Conservation (phyloP, 2,797 vertebrate species). For the Aratinga solstitialis region DNA sequence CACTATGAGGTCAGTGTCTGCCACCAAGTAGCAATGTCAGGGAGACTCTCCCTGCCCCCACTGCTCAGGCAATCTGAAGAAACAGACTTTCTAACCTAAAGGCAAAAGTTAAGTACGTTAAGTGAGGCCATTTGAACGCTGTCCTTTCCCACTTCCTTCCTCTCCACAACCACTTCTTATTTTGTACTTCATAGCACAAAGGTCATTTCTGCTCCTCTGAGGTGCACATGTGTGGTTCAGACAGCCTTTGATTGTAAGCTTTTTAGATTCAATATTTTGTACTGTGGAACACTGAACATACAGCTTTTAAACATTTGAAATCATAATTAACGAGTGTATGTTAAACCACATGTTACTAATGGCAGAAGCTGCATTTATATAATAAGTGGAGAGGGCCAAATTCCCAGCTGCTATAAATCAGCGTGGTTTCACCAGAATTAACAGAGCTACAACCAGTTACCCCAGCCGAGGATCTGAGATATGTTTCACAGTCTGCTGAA, state of each 20-base stretch:
- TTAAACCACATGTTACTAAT: slow-evolving; percentile 11
- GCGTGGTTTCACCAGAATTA: background rate
- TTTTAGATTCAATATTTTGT: background rate
- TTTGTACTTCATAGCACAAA: background rate
- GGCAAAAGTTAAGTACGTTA: background rate
- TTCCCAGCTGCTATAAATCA: slow-evolving; percentile 46
- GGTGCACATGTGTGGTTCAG: background rate
- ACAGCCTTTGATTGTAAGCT: background rate
- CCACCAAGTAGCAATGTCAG: background rate
- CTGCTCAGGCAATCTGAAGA: background rate
- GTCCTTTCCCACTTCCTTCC: slow-evolving; percentile 39
- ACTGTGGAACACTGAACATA: background rate
- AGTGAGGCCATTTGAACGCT: background rate
- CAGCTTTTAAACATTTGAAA: background rate
- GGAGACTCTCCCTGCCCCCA: background rate
- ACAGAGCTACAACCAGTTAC: background rate
- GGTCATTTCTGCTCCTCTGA: background rate
- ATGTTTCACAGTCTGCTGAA: background rate
- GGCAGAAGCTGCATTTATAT: slow-evolving; percentile 20
- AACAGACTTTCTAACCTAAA: background rate
- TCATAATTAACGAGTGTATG: background rate
- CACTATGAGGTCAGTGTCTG: background rate
- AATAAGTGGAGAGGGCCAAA: background rate
- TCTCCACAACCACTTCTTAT: background rate
- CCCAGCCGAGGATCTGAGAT: background rate